Evolutionary conservation across 1,140 invertebrate species (phyloP), one percentile per base, ranked within the genome.

Genomic region (Acromyrmex echinatior): DNA sequence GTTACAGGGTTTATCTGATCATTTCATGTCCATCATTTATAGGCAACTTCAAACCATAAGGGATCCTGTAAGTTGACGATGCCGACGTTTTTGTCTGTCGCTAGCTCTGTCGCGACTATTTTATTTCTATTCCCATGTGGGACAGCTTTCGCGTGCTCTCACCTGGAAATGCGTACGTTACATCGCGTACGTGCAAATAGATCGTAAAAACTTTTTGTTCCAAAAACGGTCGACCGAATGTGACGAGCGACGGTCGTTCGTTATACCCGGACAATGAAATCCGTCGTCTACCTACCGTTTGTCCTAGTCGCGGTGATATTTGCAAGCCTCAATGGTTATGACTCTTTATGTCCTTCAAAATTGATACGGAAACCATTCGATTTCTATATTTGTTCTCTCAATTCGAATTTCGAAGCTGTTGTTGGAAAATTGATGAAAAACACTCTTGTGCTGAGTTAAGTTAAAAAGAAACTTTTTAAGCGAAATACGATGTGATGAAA

Each of bases 201-300:
- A 84, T 84, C 68, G 45, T 84, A 84, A 84, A 84, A 84, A 62
- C 58, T 84, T 74, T 84, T 62, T 62, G 56, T 76, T 25, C 56
- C 14, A 18, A 84, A 62, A 73, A 84, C 80, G 25, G 39, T 39
- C 70, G 70, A 12, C 60, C 28, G 53, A 84, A 74, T 76, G 58
- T 73, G 68, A 82, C 56, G 68, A 81, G 78, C 65, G 66, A 81
- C 66, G 53, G 68, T 76, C 70, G 80, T 84, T 76, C 39, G 70
- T 82, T 82, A 82, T 82, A 74, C 25, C 14, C 56, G 70, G 58
- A 82, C 80, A 84, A 76, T 84, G 70, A 84, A 76, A 84, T 56
- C 39, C 80, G 80, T 60, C 80, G 68, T 35, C 68, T 60, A 62
- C 58, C 80, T 58, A 62, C 25, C 68, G 68, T 82, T 82, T 82